Percentiles rank a stretch among this genome's conserved stretches.
Evolutionary conservation across 2,888 invertebrate genomes (phyloP).

Genomic region (Pachydiplax longipennis): DNA sequence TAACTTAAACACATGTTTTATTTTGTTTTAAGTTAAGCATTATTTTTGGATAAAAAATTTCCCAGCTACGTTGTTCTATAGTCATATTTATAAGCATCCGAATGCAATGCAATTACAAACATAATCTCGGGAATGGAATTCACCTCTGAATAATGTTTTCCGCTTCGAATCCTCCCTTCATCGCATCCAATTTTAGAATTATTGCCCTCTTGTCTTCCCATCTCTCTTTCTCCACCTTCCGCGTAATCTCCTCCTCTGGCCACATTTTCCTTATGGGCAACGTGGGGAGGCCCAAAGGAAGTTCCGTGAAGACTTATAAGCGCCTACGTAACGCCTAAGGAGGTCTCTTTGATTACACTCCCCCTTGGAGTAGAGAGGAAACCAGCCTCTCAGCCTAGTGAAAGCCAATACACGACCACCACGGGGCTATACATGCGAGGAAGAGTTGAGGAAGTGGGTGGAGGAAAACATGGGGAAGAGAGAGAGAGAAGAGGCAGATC

Average conservation of each 20-base stretch:
- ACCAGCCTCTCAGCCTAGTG: conserved; percentile 2
- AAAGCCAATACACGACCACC: conserved; percentile 8
- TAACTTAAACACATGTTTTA: too few species aligned
- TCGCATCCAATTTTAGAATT: too few species aligned
- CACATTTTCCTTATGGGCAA: background rate
- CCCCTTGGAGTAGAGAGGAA: background rate
- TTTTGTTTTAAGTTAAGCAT: too few species aligned
- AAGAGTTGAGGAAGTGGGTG: background rate
- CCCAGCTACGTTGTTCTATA: too few species aligned
- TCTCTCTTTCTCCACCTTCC: background rate
- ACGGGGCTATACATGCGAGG: background rate
- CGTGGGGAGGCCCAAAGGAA: background rate
- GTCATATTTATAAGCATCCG: too few species aligned
- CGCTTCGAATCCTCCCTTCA: too few species aligned
- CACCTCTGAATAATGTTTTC: too few species aligned
- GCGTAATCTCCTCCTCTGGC: background rate
- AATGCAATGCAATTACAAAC: too few species aligned
- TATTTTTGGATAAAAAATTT: too few species aligned
- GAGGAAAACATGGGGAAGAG: background rate
- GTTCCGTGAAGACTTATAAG: background rate
- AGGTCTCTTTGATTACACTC: background rate
- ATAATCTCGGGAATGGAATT: too few species aligned
- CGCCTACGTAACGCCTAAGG: background rate
- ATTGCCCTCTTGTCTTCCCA: background rate
- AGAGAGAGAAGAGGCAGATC: background rate